Percentiles rank a stretch among this genome's conserved stretches.
Evolutionary conservation across 1,140 invertebrate genomes (phyloP).

Genomic region (Anastrepha obliqua): DNA sequence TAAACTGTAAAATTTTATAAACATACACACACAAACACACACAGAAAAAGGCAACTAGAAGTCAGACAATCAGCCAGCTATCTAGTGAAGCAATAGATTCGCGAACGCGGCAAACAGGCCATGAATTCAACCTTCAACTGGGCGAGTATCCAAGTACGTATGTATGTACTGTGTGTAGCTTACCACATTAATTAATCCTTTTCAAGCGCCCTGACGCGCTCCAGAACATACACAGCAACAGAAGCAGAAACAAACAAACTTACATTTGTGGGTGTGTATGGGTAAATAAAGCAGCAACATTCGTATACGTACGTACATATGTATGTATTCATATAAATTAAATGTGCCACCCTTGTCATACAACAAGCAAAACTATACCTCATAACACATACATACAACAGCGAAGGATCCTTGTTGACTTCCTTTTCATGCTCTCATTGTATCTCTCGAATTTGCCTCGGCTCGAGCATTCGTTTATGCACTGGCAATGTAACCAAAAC

Average conservation of each 20-base stretch:
- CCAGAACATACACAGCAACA: background rate
- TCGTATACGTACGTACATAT: background rate
- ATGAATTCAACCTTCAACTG: background rate
- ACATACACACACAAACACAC: slow-evolving; percentile 16
- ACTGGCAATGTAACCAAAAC: background rate
- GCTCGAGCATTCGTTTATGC: background rate
- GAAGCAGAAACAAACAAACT: background rate
- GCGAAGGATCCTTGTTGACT: slow-evolving; percentile 12
- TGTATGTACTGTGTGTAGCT: background rate
- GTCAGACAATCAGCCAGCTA: background rate
- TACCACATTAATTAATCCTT: slow-evolving; percentile 58
- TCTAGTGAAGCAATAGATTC: background rate
- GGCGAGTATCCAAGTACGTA: background rate
- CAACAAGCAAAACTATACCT: background rate
- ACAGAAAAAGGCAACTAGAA: background rate
- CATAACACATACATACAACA: background rate
- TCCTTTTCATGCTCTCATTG: slow-evolving; percentile 39
- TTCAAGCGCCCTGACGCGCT: slow-evolving; percentile 28
- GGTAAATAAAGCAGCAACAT: background rate
- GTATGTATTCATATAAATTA: background rate
- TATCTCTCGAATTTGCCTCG: background rate
- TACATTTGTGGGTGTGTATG: no score
- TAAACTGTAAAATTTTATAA: slow-evolving; percentile 31
- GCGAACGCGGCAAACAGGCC: background rate
- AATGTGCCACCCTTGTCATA: background rate